Conservation (phyloP, 2,888 invertebrate genomes). For the Danaus chrysippus region DNA sequence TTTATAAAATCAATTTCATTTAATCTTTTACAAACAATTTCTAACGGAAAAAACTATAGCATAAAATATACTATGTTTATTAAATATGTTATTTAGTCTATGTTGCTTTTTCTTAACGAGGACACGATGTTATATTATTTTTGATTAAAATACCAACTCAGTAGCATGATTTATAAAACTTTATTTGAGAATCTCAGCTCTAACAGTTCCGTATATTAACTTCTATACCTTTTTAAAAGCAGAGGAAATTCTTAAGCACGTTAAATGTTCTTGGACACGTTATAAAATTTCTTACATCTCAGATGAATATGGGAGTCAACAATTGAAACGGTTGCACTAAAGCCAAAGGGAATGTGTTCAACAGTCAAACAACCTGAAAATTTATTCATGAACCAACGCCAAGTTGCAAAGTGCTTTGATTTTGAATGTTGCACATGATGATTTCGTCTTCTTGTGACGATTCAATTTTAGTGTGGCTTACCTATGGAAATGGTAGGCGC, state of each 20-base stretch:
- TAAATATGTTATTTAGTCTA: constrained; percentile 12
- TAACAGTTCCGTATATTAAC: no score
- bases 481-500: neutral
- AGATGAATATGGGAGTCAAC: constrained; percentile 25
- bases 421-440: constrained; percentile 49
- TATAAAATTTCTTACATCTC: neutral
- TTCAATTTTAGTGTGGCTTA: neutral
- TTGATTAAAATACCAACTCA: no score
- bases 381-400: constrained; percentile 48
- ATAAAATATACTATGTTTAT: constrained; percentile 12
- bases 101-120: constrained; percentile 8
- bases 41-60: constrained; percentile 6
- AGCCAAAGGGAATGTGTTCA: constrained; percentile 21
- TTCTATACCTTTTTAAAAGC: no score
- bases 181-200: no score
- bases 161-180: no score
- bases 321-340: constrained; percentile 17
- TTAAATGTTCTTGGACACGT: neutral
- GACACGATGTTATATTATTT: neutral
- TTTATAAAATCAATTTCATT: no score
- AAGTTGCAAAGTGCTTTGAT: constrained; percentile 44
- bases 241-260: no score
- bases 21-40: neutral
- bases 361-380: constrained; percentile 40
- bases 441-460: constrained; percentile 31